A percentile compares a stretch with the other conserved stretches of the same genome.
phyloP scores from a whole-genome alignment of 2,888 invertebrate species.

The Plagodis pulveraria region DNA sequence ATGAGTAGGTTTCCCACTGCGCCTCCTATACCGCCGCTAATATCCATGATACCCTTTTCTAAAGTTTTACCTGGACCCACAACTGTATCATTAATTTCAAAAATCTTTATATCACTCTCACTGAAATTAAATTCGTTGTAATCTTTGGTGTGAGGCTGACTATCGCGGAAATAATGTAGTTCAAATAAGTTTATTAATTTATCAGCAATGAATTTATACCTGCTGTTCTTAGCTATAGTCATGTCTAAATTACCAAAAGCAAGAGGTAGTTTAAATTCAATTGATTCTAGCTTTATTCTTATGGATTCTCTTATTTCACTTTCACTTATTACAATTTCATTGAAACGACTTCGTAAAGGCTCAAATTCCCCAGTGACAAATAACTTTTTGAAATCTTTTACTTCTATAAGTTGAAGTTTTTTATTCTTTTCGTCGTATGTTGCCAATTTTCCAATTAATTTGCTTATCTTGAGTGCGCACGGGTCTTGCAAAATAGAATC shows the following conservation, averaged over 20 bases:
- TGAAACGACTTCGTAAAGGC: slow-evolving; percentile 35
- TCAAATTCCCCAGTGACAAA: slow-evolving; percentile 27
- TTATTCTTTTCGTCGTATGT: slow-evolving; percentile 29
- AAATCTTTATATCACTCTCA: slow-evolving; percentile 3
- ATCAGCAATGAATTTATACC: slow-evolving; percentile 14
- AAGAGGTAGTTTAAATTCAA: slow-evolving; percentile 42
- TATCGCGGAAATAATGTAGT: slow-evolving; percentile 12
- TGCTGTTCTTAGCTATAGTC: slow-evolving; percentile 26
- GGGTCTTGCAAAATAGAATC: slow-evolving; percentile 36
- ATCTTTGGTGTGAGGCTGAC: slow-evolving; percentile 13
- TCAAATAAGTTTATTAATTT: slow-evolving; percentile 24
- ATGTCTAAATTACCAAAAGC: slow-evolving; percentile 50
- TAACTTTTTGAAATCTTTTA: slow-evolving; percentile 34
- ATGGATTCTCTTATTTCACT: slow-evolving; percentile 41
- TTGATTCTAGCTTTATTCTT: slow-evolving; percentile 33
- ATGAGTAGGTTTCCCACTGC: slow-evolving; percentile 50
- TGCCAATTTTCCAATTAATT: slow-evolving; percentile 44
- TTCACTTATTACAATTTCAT: slow-evolving; percentile 36
- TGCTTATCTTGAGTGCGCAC: slow-evolving; percentile 38
- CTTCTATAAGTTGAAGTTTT: slow-evolving; percentile 31
- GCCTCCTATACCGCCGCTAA: slow-evolving; percentile 48
- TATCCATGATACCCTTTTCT: slow-evolving; percentile 40
- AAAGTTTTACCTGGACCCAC: slow-evolving; percentile 41
- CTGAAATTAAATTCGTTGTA: slow-evolving; percentile 6
- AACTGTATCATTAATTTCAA: slow-evolving; percentile 39